Base-by-base conservation (phyloP, 1,140 invertebrate species). In the Ceratosolen fusciceps region DNA sequence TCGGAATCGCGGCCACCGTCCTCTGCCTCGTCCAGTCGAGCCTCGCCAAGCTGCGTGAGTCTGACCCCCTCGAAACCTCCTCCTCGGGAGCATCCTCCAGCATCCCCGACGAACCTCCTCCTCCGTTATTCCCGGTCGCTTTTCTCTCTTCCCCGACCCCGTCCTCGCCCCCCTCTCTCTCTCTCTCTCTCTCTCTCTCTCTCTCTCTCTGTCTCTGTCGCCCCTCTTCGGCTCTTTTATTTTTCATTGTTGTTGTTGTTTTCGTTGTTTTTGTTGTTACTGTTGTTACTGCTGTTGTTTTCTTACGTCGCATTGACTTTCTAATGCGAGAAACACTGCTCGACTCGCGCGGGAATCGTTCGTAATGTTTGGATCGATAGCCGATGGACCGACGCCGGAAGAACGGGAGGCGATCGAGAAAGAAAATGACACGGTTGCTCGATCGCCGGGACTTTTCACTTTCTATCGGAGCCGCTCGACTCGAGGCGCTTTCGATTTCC, bases 401-500 rank as follows among this genome's bases (percentile, higher is more conserved):
- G 1, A 49, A 34, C 31, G 60, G 60, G 31, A 24, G 34, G 34
- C 70, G 31, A 34, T 47, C 21, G 12, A 43, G 34, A 37, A 68
- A 56, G 43, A 68, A 65, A 72, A 79, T 65, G 62, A 29, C 70
- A 52, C 70, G 77, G 21, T 72, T 52, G 75, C 37, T 19, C 47
- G 67, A 37, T 3, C 29, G 62, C 43, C 16, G 58, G 60, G 76
- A 77, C 83, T 84, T 83, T 83, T 85, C 83, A 88, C 87, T 88
- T 88, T 87, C 87, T 85, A 71, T 52, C 70, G 39, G 31, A n/a
- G n/a, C 56, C 76, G 74, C 12, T 52, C 24, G n/a, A n/a, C n/a
- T 62, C n/a, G 47, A 78, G 67, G 70, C 79, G 86, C 87, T 88
- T 88, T 88, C 86, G 83, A 88, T 85, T 87, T 87, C 85, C 79